Evolutionary conservation across 1,140 invertebrate genomes (phyloP).

Genomic region (Drosophila lowei): DNA sequence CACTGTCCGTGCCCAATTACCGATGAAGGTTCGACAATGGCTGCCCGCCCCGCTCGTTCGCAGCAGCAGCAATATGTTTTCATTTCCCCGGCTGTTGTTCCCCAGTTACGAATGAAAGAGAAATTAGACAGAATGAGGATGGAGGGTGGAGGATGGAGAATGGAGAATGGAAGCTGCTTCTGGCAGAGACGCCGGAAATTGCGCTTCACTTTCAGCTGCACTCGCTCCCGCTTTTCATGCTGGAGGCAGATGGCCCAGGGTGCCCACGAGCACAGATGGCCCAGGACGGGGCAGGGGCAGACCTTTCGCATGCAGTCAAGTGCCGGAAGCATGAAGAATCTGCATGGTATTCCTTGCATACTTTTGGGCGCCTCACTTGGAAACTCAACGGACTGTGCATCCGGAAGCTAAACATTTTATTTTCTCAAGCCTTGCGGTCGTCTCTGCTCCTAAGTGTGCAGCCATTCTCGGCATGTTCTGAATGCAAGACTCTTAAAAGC

Average conservation of each 20-base stretch:
- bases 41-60: neutral
- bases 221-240: constrained; percentile 4
- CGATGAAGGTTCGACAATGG: constrained; percentile 39
- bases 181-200: constrained; percentile 35
- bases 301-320: constrained; percentile 49
- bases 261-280: too few species aligned
- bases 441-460: constrained; percentile 37
- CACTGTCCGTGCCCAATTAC: constrained; percentile 52
- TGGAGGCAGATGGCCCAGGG: too few species aligned
- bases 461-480: constrained; percentile 27
- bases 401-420: constrained; percentile 48
- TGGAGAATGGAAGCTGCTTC: neutral
- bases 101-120: too few species aligned
- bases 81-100: too few species aligned
- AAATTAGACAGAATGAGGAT: constrained; percentile 4
- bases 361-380: constrained; percentile 34
- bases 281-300: neutral
- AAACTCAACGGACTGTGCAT: constrained; percentile 42
- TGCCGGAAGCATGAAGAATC: constrained; percentile 44
- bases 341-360: constrained; percentile 53
- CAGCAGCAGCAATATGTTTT: too few species aligned
- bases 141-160: too few species aligned
- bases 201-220: constrained; percentile 54
- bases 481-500: constrained; percentile 35
- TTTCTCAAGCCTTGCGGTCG: constrained; percentile 31